Percentiles rank a stretch among this genome's conserved stretches.
phyloP scores from a whole-genome alignment of 2,797 vertebrate genomes.

The Ceryle rudis region DNA sequence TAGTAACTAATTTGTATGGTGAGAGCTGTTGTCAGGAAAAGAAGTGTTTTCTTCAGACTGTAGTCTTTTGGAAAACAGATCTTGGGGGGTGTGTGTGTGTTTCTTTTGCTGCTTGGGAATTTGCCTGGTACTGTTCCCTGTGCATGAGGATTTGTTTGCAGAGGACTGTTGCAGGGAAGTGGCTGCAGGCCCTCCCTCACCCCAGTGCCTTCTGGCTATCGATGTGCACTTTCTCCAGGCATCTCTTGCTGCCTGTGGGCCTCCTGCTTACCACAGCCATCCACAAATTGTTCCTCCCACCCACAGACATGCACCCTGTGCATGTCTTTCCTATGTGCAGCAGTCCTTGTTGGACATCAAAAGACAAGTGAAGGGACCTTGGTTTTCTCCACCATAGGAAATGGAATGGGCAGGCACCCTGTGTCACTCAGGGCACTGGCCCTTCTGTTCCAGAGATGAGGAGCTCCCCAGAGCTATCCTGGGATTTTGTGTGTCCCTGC shows the following conservation, averaged over 20 bases:
- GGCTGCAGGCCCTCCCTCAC: background rate
- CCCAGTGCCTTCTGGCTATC: background rate
- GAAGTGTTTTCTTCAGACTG: background rate
- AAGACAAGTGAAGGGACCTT: background rate
- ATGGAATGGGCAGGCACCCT: background rate
- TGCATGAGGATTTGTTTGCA: background rate
- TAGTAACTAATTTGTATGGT: background rate
- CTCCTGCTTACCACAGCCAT: background rate
- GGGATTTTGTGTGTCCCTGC: background rate
- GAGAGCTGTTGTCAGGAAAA: background rate
- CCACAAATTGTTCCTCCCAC: background rate
- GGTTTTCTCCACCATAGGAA: background rate
- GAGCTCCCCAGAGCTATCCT: background rate
- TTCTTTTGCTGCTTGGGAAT: background rate
- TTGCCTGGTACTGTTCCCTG: background rate
- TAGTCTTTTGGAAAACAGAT: background rate
- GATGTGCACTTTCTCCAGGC: background rate
- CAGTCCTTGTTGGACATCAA: background rate
- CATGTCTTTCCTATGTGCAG: background rate
- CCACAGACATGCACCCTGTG: background rate
- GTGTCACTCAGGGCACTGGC: background rate
- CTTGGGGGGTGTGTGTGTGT: too few species aligned
- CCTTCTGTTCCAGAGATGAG: background rate
- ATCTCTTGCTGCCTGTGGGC: background rate
- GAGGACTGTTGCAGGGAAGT: fast-evolving